Base-by-base conservation (phyloP, 2,888 invertebrate species). In the Stenurella melanura region DNA sequence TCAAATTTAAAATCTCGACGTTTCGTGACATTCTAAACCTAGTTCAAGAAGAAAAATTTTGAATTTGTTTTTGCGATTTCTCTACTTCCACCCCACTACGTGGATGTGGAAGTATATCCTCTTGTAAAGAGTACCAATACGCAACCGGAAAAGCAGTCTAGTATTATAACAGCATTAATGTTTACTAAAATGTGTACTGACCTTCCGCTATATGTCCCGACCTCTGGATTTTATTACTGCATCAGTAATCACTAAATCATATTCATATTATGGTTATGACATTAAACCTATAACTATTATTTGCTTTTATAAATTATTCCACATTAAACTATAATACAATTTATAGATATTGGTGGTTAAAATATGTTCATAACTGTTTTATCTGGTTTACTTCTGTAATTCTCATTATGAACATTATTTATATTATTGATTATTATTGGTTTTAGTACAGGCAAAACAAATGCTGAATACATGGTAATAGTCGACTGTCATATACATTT, bases 301-400 rank as follows among this genome's bases (percentile, higher is more conserved):
- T 34, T 34, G 42, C 11, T 42, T 50, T n/a, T 50, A 50, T 50
- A 50, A 50, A 50, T 50, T 50, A 50, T 50, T 50, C 42, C 50
- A 50, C 50, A 50, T 50, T 50, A 50, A 50, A 50, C 12, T 50
- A 50, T 50, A 50, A 50, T 50, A n/a, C 58, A 15, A 21, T 58
- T 58, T 58, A 19, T 21, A 21, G 11, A 61, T 34, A 61, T 61
- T 30, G n/a, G n/a, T 3, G 26, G 61, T 30, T 61, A 30, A 21
- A 61, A 61, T 61, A 30, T 61, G 61, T 61, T 30, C 61, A 30
- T 61, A 61, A 17, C 26, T 17, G 50, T 30, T 21, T 61, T 61
- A 61, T 61, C 61, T 61, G 61, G 30, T 30, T 30, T n/a, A 30
- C 34, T 61, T 30, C 15, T 26, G 58, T n/a, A 12, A 15, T 26